Base-by-base conservation (phyloP, 2,888 invertebrate species). In the Dyspetes luteomarginatus region DNA sequence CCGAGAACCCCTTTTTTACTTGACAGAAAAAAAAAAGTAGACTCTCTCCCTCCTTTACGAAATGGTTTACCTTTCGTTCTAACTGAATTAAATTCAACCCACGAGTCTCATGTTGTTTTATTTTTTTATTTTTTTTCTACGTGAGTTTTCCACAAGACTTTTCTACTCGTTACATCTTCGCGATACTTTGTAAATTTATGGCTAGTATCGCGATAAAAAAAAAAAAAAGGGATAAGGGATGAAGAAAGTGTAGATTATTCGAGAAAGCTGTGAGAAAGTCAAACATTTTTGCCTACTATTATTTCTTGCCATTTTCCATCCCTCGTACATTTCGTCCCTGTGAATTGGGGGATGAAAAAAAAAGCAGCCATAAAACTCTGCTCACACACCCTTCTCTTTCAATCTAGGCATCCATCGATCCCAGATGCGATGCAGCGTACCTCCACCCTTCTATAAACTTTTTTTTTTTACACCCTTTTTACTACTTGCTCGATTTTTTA, bases 11-110 rank as follows among this genome's bases (percentile, higher is more conserved):
- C 83, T 83, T 82, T 85, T 76, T 73, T 64, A 48, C 43, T 64
- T 55, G 73, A 50, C 60, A 30, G 22, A 36, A 43, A 50, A 60
- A 72, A 72, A 68, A 52, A 55, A 56, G n/a, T 48, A 52, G 55
- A 52, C 45, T 41, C 67, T 48, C 67, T 41, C 43, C 50, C 12
- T 71, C 65, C 69, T n/a, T n/a, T 36, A 41, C 65, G 75, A 80
- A 85, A 87, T 75, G 84, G 80, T 84, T 58, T 48, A 36, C 36
- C 36, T 48, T 56, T 65, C 83, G 82, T 83, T 81, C 62, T 79
- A 65, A 65, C 82, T 64, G 78, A 85, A 86, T 87, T 86, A 86
- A 85, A 87, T 87, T 80, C 64, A 71, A 71, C 81, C 55, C 77
- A 58, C 45, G 41, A 30, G 52, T 60, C 48, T 50, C 26, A 41